Evolutionary conservation across 2,797 vertebrate genomes (phyloP).

Genomic region (Octomys mimax): DNA sequence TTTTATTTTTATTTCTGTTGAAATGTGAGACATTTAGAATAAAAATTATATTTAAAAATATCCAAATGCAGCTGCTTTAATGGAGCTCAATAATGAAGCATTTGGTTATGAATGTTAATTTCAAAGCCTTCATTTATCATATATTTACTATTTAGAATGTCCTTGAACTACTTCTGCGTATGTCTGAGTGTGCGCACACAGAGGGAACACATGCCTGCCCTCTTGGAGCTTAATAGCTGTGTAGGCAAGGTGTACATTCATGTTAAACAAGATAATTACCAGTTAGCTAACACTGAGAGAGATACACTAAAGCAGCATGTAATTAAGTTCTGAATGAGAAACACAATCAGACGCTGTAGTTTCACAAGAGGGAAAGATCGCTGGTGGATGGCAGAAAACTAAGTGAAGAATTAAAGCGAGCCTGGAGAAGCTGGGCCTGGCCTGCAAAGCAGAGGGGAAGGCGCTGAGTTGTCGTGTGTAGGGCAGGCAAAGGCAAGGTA

Average conservation of each 20-base stretch:
- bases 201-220: not conserved
- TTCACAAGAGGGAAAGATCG: not conserved
- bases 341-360: not conserved
- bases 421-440: not conserved
- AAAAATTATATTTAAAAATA: not conserved
- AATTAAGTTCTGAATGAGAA: constrained; percentile 22
- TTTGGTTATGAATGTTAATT: not conserved
- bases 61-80: not conserved
- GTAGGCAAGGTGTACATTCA: not conserved
- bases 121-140: not conserved
- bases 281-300: not conserved
- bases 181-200: not conserved
- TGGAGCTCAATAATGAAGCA: not conserved
- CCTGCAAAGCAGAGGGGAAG: not conserved
- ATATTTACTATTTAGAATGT: not conserved
- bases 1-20: not conserved
- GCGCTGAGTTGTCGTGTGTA: not conserved
- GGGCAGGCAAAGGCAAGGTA: not conserved
- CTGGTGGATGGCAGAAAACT: not conserved
- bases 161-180: not conserved
- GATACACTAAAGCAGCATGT: not conserved
- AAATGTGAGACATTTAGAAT: constrained; percentile 1
- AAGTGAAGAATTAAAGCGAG: not conserved
- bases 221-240: not conserved
- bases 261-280: not conserved